Evolutionary conservation across 2,113 vertebrate species (phyloP), one percentile per base, ranked within the genome.

Genomic region (Bostrychus sinensis): DNA sequence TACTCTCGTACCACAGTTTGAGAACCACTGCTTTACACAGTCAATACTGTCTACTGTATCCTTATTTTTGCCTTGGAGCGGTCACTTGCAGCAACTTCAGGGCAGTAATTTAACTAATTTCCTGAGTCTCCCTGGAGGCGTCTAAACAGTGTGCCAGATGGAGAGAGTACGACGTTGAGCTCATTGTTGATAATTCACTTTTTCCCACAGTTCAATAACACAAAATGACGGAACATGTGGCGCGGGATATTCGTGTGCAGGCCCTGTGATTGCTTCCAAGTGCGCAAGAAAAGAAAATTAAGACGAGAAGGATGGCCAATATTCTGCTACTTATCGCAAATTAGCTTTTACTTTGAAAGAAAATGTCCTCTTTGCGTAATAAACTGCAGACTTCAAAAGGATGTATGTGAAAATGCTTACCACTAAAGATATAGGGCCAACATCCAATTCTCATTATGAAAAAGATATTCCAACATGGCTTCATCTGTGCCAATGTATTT

Each of bases 121-220:
- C 70, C 77, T 81, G 81, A 83, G 66, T 80, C 73, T 68, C 81
- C 45, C 70, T n/a, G 61, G 36, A 75, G 75, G 74, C 70, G 66
- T 74, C 75, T 82, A 75, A 88, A 83, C 63, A 72, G 39, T 65
- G 54, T 17, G 75, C 81, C 88, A 89, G 84, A 88, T 84, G 84
- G 81, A 85, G 77, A 77, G 75, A 80, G 66, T 56, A 55, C 69
- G 8, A 42, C 26, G 77, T 67, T 91, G 88, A 91, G 84, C 88
- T 91, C 87, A 88, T 72, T 80, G 85, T 62, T 86, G 81, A 88
- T 89, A 87, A 89, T 86, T 78, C 77, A 72, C 79, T 64, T 80
- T 89, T 88, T 87, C 85, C 80, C 82, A 88, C 79, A 67, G 45
- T 77, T 81, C 65, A 72, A 73, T 62, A 70, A 67, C 67, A 62